Evolutionary conservation across 2,113 vertebrate species (phyloP), one percentile per base, ranked within the genome.

Genomic region (Colaptes auratus): DNA sequence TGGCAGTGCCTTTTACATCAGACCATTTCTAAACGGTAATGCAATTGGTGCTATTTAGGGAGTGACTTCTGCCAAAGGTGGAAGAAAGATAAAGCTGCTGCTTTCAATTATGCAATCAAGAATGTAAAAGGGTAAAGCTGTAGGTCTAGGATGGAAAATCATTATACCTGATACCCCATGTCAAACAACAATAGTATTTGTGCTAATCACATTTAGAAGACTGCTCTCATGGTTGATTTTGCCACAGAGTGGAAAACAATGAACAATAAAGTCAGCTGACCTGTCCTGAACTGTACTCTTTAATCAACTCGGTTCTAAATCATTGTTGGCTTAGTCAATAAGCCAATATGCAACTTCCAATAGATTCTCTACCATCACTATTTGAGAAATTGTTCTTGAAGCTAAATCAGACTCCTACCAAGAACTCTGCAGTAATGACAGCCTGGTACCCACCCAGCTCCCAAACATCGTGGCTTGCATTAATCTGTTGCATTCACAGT

Each of bases 71-170:
- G 80, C 28, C 7, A 52, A 85, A 85, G 58, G 89, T 15, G 75
- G 64, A 89, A 70, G 67, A 70, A 92, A 92, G 88, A 96, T 90
- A 97, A 90, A 91, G 59, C 59, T 94, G 65, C 93, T 95, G 93
- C 85, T 96, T 97, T 95, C 88, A 94, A 97, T 97, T 94, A 90
- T 46, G 80, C 58, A 95, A 90, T 92, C 85, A 95, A 61, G 80
- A 94, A 83, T 36, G 50, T 72, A 59, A 89, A 86, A 93, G 81
- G 75, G 21, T 18, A 61, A 75, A 92, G 24, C 48, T 74, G 58
- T 83, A 93, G 65, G 44, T 84, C 58, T 33, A 53, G 86, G 69
- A 90, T 91, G 93, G 91, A 89, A n/a, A 95, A 94, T 76, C 23
- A 93, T 95, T 94, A 84, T 42, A 52, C 75, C 61, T 93, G 88